phyloP scores from a whole-genome alignment of 92 coral and sea anemone species.

The Heliopora coerulea region DNA sequence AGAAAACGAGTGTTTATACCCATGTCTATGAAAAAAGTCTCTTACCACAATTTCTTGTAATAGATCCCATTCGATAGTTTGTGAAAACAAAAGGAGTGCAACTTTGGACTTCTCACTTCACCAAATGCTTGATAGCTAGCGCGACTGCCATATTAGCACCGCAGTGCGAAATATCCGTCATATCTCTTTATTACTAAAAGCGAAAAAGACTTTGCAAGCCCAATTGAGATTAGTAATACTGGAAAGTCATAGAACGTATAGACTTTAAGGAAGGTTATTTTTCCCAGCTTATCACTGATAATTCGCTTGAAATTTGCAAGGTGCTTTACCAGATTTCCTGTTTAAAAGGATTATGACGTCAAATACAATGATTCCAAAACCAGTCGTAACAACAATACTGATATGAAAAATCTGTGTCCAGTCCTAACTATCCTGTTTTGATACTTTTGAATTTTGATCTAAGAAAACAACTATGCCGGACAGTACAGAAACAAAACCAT shows the following conservation, averaged over 20 bases:
- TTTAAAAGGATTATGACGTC: conserved; percentile 35
- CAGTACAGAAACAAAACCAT: neutral
- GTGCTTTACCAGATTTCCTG: conserved; percentile 13
- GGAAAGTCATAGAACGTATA: neutral
- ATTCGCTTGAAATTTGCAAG: neutral
- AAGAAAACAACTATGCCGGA: neutral
- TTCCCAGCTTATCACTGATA: neutral
- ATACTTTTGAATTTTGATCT: neutral
- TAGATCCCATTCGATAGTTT: no score
- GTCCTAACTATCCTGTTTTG: neutral
- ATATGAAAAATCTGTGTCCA: neutral
- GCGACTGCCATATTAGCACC: no score
- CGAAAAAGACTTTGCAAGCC: neutral
- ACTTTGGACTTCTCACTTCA: no score
- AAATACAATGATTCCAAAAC: neutral
- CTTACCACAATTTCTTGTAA: no score
- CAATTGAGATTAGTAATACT: neutral
- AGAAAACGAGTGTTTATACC: no score
- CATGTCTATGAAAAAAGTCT: neutral
- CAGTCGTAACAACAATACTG: neutral
- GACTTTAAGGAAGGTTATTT: neutral
- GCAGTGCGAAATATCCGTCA: no score
- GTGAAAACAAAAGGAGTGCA: no score
- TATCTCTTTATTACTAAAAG: no score
- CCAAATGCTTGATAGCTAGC: no score